Base-by-base conservation (phyloP, 2,797 vertebrate genomes). In the Crenichthys baileyi region DNA sequence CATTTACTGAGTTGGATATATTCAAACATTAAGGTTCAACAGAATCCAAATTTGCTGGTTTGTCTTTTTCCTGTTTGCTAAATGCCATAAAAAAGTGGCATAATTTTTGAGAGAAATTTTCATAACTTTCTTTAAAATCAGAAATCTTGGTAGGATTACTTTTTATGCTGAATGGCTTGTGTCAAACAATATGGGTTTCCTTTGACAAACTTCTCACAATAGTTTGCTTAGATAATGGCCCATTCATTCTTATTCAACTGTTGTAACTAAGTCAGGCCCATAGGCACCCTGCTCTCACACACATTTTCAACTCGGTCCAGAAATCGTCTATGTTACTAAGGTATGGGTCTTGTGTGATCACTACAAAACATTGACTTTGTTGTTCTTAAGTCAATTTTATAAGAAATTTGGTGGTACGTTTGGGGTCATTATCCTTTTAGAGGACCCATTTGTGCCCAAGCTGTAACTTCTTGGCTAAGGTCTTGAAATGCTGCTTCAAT, bases 1-100 rank as follows among this genome's bases (percentile, higher is more conserved):
- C 31, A 81, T 72, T 61, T 79, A 83, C 83, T 80, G 67, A 86
- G 50, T 82, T 76, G 67, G n/a, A 58, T 77, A 67, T 85, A 63
- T 78, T 79, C 74, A 85, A 90, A 87, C 86, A 84, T 77, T 48
- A 26, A 41, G 76, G 36, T 67, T 41, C 36, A 67, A 24, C 20
- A 24, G 63, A 67, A 24, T 67, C 63, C 36, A 67, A 39, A 67
- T 20, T 1, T 24, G 63, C 31, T 67, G 36, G 20, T 83, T 85
- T 89, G 76, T 85, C 80, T 92, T 80, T 22, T 36, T 39, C 36
- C 0, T 39, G 63, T 12, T 13, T 67, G 18, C 36, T 41, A 67
- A 41, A 67, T 24, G 9, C 11, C 36, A 67, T 2, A 24, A 41
- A 41, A 41, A 24, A 3, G 9, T 4, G 36, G 5, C 4, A 13